Evolutionary conservation across 2,113 vertebrate genomes (phyloP), one percentile per base, ranked within the genome.

Genomic region (Microtus richardsoni): DNA sequence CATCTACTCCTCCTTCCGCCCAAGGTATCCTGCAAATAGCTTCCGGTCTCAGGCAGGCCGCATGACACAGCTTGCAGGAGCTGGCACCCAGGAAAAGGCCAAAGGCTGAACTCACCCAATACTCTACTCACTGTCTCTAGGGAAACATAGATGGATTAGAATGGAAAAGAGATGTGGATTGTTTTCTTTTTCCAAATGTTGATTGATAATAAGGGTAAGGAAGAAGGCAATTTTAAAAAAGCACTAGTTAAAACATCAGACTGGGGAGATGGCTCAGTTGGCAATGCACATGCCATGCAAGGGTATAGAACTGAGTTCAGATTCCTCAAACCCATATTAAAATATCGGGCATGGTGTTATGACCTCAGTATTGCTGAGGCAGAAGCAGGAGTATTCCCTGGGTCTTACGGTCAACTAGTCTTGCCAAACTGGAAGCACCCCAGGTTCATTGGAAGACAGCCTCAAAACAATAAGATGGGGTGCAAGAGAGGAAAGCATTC

Each of bases 1-100:
- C 97, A 97, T 97, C 95, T 21, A 2, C 49, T 83, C 39, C 49
- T 78, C 79, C 54, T 93, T 78, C 91, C 80, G 83, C 73, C 95
- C 83, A 92, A 95, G 94, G 93, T 96, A 83, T 83, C 79, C 17
- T 64, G 83, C 73, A 84, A 89, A 92, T 11, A 73, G 75, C 88
- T 75, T 88, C 12, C 79, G 70, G 87, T 41, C 52, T 86, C 94
- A 64, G 73, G 75, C 92, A 91, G 82, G n/a, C 82, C 49, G 33
- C 44, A 12, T 33, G 0, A n/a, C 47, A 62, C 60, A 62, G 84
- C 70, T 5, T 82, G 39, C 54, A 64, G 66, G 58, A 83, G 73
- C 54, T 12, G n/a, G 82, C 44, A 47, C 70, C 58, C 14, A 79
- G 66, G 10, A 0, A 22, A 86, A 64, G 36, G 41, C 60, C 39